A percentile compares a stretch with the other conserved stretches of the same genome.
phyloP scores from a whole-genome alignment of 2,888 invertebrate species.

The Diogma glabrata region DNA sequence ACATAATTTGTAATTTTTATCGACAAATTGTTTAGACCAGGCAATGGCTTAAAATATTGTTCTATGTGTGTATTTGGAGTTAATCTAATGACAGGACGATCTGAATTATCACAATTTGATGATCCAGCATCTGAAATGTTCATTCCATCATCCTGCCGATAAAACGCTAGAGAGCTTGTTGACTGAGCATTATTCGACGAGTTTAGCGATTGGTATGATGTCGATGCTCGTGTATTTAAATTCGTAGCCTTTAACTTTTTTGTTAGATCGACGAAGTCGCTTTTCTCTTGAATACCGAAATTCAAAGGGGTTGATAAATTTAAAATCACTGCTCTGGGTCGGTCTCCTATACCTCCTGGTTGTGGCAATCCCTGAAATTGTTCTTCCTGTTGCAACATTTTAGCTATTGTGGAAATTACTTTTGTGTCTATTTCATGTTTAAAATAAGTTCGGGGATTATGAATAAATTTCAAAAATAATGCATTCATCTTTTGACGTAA shows the following conservation, averaged over 20 bases:
- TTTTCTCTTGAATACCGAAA: conserved; percentile 9
- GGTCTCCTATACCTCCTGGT: conserved; percentile 23
- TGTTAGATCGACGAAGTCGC: background rate
- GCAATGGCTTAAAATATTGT: too few relatives aligned
- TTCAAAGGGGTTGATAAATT: conserved; percentile 9
- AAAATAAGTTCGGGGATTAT: conserved; percentile 17
- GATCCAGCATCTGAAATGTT: background rate
- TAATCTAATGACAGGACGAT: background rate
- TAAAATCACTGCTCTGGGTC: conserved; percentile 23
- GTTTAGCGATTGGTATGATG: background rate
- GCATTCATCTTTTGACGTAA: conserved; percentile 63
- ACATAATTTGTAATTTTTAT: background rate
- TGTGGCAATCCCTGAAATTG: conserved; percentile 20
- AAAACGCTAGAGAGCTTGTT: too few relatives aligned
- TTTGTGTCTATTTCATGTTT: conserved; percentile 16
- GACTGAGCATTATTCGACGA: too few relatives aligned
- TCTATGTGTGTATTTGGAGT: too few relatives aligned
- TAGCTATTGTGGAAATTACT: conserved; percentile 22
- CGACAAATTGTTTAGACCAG: too few relatives aligned
- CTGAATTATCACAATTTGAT: background rate
- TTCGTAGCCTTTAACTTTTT: background rate
- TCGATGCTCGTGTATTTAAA: conserved; percentile 3
- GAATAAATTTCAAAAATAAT: conserved; percentile 42
- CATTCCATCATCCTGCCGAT: too few relatives aligned
- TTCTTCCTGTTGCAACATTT: conserved; percentile 23